Evolutionary conservation across 2,113 vertebrate species (phyloP).

Genomic region (Xenotilapia flavipinnis): DNA sequence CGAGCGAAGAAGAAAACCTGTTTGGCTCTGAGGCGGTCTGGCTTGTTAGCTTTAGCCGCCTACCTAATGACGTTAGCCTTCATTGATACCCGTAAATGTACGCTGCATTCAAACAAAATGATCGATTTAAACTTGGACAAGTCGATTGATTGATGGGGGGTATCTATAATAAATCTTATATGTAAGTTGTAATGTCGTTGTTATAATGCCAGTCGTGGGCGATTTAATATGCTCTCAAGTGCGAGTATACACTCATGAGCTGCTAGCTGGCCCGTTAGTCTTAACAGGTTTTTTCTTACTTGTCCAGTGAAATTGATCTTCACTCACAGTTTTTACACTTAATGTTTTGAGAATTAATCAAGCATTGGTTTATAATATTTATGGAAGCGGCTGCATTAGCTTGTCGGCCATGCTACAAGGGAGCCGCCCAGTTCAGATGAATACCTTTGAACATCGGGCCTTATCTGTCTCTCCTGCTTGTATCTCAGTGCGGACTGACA

Average conservation of each 20-base stretch:
- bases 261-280: neutral
- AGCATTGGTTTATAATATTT: neutral
- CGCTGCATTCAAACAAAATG: neutral
- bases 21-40: neutral
- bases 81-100: neutral
- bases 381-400: neutral
- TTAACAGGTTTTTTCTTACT: neutral
- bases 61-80: neutral
- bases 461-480: neutral
- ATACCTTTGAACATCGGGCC: slow-evolving; percentile 1
- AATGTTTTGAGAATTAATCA: accelerated
- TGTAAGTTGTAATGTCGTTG: neutral
- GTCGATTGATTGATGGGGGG: neutral
- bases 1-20: neutral
- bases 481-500: neutral
- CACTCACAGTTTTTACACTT: neutral
- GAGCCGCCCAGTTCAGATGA: slow-evolving; percentile 40
- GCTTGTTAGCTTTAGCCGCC: neutral
- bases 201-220: neutral
- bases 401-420: neutral
- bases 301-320: neutral
- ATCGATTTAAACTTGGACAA: neutral
- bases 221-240: neutral
- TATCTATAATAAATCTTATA: neutral
- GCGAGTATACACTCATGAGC: neutral